Conservation (phyloP, 2,797 vertebrate species). For the Garrulus glandarius region DNA sequence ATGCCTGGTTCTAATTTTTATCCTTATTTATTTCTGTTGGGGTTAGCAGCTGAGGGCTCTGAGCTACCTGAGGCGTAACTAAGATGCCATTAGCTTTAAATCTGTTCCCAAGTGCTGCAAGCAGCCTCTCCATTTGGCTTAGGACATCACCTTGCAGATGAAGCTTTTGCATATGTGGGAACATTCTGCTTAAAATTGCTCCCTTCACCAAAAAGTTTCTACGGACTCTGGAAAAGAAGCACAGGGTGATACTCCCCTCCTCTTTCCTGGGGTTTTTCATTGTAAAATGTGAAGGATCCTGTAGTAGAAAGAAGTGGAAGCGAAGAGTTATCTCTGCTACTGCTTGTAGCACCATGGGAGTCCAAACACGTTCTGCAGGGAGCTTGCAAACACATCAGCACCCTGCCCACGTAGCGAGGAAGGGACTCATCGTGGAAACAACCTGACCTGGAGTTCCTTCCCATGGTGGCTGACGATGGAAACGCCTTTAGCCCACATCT, state of each 20-base stretch:
- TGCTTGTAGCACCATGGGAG: neutral
- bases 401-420: neutral
- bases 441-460: neutral
- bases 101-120: neutral
- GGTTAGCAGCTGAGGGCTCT: neutral
- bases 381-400: neutral
- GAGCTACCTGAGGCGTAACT: neutral
- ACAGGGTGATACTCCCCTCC: neutral
- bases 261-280: neutral
- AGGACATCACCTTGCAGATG: neutral
- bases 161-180: neutral
- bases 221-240: neutral
- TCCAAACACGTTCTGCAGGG: neutral
- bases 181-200: neutral
- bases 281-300: neutral
- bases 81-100: conserved; percentile 29
- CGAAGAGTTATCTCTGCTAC: neutral
- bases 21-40: conserved; percentile 25
- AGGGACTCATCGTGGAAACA: neutral
- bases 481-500: neutral
- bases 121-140: neutral
- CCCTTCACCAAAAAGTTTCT: neutral
- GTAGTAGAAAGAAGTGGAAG: neutral
- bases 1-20: neutral
- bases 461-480: neutral